phyloP scores from a whole-genome alignment of 2,797 vertebrate genomes.

The Rallus crepitans region DNA sequence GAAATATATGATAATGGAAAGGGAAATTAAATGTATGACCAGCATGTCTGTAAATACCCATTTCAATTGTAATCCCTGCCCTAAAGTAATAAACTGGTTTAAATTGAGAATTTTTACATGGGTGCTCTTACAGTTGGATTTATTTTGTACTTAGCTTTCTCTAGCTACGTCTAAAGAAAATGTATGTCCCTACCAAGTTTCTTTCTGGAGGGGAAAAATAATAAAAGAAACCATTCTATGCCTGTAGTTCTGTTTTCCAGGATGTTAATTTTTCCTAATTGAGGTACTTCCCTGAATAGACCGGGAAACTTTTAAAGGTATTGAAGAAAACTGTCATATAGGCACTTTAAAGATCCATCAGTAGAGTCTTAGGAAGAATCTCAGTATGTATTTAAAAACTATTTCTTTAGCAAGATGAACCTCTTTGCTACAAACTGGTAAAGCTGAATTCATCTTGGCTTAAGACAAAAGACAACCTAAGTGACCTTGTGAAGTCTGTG shows the following conservation, averaged over 20 bases:
- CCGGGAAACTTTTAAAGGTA: neutral
- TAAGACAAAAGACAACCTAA: neutral
- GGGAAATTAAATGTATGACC: neutral
- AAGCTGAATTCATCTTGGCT: neutral
- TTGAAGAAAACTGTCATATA: neutral
- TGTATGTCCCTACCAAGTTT: neutral
- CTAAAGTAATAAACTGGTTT: neutral
- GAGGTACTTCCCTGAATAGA: neutral
- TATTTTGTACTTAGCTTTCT: neutral
- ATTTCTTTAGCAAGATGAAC: neutral
- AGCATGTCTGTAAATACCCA: neutral
- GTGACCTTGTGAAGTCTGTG: neutral
- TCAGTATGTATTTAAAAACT: neutral
- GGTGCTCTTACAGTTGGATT: neutral
- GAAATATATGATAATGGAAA: neutral
- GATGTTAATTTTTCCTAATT: neutral
- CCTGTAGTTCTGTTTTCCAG: neutral
- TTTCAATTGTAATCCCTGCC: neutral
- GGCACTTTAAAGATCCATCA: neutral
- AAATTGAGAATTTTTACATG: neutral
- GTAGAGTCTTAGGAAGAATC: neutral
- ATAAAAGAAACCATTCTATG: neutral
- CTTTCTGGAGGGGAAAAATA: neutral
- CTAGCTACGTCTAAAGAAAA: neutral
- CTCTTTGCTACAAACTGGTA: neutral